phyloP scores from a whole-genome alignment of 2,113 vertebrate genomes.

The Fregetta grallaria region DNA sequence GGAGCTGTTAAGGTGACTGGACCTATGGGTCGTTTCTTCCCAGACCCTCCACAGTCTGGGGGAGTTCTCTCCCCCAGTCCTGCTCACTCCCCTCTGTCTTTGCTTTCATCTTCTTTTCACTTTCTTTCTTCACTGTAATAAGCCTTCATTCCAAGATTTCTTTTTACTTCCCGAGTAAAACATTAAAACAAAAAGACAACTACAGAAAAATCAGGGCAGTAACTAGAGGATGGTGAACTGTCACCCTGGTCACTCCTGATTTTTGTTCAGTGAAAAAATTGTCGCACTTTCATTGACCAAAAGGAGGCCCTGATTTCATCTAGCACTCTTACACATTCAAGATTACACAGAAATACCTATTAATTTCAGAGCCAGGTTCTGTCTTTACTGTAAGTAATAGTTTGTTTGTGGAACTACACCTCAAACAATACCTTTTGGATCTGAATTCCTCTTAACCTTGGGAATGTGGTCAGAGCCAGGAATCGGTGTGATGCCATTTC shows the following conservation, averaged over 20 bases:
- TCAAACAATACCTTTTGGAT: neutral
- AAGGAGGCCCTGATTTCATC: neutral
- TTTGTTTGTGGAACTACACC: neutral
- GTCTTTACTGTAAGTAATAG: neutral
- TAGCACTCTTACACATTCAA: neutral
- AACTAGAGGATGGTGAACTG: neutral
- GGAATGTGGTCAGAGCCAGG: neutral
- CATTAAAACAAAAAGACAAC: neutral
- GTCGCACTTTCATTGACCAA: neutral
- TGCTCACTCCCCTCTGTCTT: neutral
- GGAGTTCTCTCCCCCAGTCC: neutral
- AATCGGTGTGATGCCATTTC: neutral
- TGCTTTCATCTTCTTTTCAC: neutral
- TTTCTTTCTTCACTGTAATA: neutral
- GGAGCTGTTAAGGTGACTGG: neutral
- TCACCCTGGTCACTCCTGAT: neutral
- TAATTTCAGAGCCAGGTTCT: neutral
- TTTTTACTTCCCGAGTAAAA: neutral
- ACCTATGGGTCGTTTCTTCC: neutral
- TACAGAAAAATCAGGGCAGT: neutral
- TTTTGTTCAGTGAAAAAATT: neutral
- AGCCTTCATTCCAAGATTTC: neutral
- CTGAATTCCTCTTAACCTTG: neutral
- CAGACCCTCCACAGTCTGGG: neutral
- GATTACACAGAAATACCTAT: neutral